A percentile compares a stretch with the other conserved stretches of the same genome.
Evolutionary conservation across 2,797 vertebrate species (phyloP).

Genomic region (Strix occidentalis): DNA sequence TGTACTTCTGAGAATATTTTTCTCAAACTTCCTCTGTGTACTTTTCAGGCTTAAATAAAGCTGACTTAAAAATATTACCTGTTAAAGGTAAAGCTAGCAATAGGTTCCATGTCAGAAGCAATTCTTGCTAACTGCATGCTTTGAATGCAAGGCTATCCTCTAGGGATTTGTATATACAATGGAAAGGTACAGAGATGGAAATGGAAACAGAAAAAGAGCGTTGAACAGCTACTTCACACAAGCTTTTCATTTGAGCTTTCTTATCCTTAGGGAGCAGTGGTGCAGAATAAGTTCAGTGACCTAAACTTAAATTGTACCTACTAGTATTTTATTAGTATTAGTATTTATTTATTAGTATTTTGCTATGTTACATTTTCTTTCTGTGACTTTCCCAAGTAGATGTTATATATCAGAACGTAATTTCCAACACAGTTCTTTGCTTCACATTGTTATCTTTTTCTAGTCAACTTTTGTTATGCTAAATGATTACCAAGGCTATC

Average conservation of each 20-base stretch:
- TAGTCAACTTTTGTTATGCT: neutral
- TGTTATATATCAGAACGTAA: neutral
- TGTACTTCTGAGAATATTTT: neutral
- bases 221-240: neutral
- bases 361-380: neutral
- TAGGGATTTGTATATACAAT: neutral
- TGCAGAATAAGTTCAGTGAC: neutral
- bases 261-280: neutral
- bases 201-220: neutral
- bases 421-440: neutral
- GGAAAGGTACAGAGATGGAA: neutral
- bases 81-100: neutral
- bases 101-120: neutral
- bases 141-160: neutral
- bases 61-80: neutral
- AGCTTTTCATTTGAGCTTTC: neutral
- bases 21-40: neutral
- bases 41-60: neutral
- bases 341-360: neutral
- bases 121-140: neutral
- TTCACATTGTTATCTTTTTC: neutral
- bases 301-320: neutral
- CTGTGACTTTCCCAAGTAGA: neutral
- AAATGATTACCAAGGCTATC: neutral
- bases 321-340: neutral